Evolutionary conservation across 2,888 invertebrate species (phyloP), one percentile per base, ranked within the genome.

Genomic region (Aleiodes leptofemur): DNA sequence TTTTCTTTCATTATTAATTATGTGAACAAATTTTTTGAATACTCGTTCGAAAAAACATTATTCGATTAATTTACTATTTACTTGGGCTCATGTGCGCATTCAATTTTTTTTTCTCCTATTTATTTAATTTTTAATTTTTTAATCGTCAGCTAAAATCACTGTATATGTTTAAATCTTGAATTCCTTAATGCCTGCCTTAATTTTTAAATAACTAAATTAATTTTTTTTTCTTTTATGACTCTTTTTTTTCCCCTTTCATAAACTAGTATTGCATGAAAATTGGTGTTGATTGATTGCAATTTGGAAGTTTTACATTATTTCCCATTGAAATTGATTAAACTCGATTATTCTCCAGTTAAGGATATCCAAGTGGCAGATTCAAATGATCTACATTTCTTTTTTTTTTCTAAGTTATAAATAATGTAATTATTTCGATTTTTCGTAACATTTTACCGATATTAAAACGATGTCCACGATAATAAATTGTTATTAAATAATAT

Each of bases 271-370:
- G 83, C 83, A 72, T 79, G 70, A 82, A 78, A 77, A 73, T 84
- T 84, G 84, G 84, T 84, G 83, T 84, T 81, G 81, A 79, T 77
- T 74, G 74, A 79, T 82, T 79, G 79, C 77, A 72, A 56, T 77
- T 66, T 80, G 78, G 57, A 78, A 80, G 77, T 77, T 73, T 78
- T 78, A 80, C 77, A 80, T 71, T 78, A 69, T 76, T 74, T 76
- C 73, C 77, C 13, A 68, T 23, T 78, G 78, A 51, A 72, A 43
- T 43, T 9, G 9, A 34, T 34, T 34, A 3, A 34, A 34, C 34
- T 34, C 34, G 34, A 34, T 34, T 34, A 34, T 34, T 34, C 34
- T 34, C 34, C 34, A 34, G 34, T 34, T 34, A 34, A 34, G 23
- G 23, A 23, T 23, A 23, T 23, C 23, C 23, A 23, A 23, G 23